Evolutionary conservation across 1,140 invertebrate species (phyloP).

Genomic region (Drosophila bocki): DNA sequence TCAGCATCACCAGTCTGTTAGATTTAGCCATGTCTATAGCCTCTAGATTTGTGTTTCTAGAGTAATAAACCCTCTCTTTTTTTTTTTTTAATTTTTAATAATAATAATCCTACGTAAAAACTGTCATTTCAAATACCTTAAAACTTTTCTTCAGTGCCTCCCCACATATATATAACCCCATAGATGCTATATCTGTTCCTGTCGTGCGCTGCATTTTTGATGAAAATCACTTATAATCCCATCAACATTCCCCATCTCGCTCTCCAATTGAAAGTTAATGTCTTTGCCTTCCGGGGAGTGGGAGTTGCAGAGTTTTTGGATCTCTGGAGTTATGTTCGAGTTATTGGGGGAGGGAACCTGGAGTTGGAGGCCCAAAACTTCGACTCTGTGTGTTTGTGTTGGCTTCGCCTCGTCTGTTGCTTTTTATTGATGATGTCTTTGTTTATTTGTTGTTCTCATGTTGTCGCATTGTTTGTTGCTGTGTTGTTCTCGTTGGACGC

Average conservation of each 20-base stretch:
- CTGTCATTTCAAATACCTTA: neutral
- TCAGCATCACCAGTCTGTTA: neutral
- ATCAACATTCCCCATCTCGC: constrained; percentile 77
- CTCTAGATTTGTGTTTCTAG: neutral
- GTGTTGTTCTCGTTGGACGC: constrained; percentile 75
- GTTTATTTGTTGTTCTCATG: constrained; percentile 77
- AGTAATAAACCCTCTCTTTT: too few relatives aligned
- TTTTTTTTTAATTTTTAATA: neutral
- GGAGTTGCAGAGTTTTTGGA: constrained; percentile 10
- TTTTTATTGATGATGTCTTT: constrained; percentile 83
- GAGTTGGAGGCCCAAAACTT: constrained; percentile 32
- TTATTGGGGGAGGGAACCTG: neutral
- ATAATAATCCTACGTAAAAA: neutral
- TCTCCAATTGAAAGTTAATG: constrained; percentile 78
- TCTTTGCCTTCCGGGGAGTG: constrained; percentile 39
- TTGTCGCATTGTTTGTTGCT: constrained; percentile 79
- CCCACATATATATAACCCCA: constrained; percentile 15
- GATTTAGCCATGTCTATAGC: neutral
- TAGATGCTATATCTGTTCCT: constrained; percentile 52
- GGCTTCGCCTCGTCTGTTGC: constrained; percentile 44
- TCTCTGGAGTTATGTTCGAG: constrained; percentile 7
- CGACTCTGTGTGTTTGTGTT: constrained; percentile 37
- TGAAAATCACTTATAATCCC: constrained; percentile 82
- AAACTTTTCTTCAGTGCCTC: constrained; percentile 6
- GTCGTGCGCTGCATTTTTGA: constrained; percentile 81